Evolutionary conservation across 2,113 vertebrate genomes (phyloP).

Genomic region (Myxocyprinus asiaticus): DNA sequence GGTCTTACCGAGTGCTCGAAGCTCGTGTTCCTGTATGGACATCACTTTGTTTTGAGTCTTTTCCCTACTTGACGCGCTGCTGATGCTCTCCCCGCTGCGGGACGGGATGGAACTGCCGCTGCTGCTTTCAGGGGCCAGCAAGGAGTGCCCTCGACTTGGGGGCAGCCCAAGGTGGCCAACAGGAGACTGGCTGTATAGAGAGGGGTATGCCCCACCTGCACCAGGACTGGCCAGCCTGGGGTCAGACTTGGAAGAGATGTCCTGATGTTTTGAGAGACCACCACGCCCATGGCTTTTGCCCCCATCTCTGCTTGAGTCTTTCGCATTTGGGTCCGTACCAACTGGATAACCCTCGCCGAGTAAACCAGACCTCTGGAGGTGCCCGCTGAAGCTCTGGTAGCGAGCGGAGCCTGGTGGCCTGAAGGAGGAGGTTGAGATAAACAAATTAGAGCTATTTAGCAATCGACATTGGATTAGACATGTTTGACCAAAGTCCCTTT

Average conservation of each 20-base stretch:
- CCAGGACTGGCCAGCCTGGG: constrained; percentile 78
- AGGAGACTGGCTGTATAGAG: constrained; percentile 69
- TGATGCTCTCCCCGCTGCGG: constrained; percentile 72
- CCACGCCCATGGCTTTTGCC: constrained; percentile 76
- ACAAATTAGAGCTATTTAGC: neutral
- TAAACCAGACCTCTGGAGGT: constrained; percentile 80
- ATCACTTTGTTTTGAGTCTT: constrained; percentile 94
- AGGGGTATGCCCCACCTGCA: constrained; percentile 67
- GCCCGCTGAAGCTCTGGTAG: constrained; percentile 76
- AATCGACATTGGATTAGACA: neutral
- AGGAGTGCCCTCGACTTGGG: constrained; percentile 77
- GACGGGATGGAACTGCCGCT: constrained; percentile 47
- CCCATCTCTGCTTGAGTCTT: constrained; percentile 81
- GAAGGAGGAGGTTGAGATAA: constrained; percentile 4
- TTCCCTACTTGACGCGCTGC: constrained; percentile 83
- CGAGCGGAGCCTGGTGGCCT: constrained; percentile 83
- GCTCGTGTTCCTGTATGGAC: constrained; percentile 91
- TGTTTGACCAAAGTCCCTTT: no score
- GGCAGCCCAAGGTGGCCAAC: constrained; percentile 69
- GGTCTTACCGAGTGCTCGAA: constrained; percentile 92
- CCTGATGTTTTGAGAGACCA: constrained; percentile 72
- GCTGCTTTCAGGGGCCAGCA: constrained; percentile 75
- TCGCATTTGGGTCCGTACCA: constrained; percentile 75
- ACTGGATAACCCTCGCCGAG: constrained; percentile 77
- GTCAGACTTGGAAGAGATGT: constrained; percentile 82